Evolutionary conservation across 2,113 vertebrate genomes (phyloP).

Genomic region (Cettia cetti): DNA sequence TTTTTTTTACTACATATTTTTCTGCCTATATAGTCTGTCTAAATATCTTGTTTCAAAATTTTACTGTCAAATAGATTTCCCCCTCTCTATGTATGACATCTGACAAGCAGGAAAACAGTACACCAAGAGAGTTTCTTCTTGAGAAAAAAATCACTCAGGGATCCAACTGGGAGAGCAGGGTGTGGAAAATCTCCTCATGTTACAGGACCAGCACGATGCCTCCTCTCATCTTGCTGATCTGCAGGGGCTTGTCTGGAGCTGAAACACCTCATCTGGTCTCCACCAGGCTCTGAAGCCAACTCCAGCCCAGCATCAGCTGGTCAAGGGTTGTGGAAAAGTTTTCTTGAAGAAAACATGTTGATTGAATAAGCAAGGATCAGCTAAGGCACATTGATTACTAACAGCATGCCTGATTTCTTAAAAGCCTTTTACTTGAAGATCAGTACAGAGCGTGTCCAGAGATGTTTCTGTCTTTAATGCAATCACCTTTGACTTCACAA

Average conservation of each 20-base stretch:
- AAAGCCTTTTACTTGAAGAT: neutral
- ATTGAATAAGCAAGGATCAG: neutral
- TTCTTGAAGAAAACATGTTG: neutral
- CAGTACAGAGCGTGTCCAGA: rapidly evolving
- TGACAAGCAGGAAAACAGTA: neutral
- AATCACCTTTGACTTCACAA: neutral
- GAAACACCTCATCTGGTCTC: neutral
- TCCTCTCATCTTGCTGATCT: neutral
- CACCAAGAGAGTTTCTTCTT: neutral
- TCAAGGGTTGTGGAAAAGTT: neutral
- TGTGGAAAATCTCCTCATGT: rapidly evolving
- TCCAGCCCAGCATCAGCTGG: neutral
- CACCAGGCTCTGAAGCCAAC: neutral
- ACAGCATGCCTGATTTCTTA: neutral
- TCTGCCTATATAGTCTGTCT: neutral
- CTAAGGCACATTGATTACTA: neutral
- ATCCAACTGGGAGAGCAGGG: neutral
- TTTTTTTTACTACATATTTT: no score
- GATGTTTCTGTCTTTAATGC: neutral
- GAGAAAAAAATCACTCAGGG: neutral
- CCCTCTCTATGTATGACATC: neutral
- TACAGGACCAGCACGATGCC: rapidly evolving
- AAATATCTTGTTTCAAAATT: neutral
- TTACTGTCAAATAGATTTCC: neutral
- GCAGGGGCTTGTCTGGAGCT: neutral